A percentile compares a stretch with the other conserved stretches of the same genome.
These are phyloP conservation scores for Drosophila quinaria DNA, from an alignment of 2,888 invertebrate genomes.

Conservation along the genomic window DNA sequence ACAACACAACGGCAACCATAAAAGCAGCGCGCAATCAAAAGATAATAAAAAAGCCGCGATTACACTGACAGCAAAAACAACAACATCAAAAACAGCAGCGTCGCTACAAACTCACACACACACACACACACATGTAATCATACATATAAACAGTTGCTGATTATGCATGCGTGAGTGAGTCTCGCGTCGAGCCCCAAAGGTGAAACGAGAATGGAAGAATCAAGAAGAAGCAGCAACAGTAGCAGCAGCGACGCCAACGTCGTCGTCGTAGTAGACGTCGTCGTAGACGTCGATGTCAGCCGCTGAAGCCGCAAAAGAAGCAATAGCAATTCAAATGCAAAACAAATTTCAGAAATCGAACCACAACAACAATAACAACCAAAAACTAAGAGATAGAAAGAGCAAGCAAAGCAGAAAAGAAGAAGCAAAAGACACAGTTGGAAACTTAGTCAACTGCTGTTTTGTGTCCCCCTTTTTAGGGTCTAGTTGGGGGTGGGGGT, in stretches of 20 bases:
- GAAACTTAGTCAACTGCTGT: slow-evolving; percentile 30
- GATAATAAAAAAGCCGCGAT: slow-evolving; percentile 79
- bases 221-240: slow-evolving; percentile 21
- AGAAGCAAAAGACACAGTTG: slow-evolving; percentile 46
- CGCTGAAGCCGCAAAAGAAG: slow-evolving; percentile 67
- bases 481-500: background rate
- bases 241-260: slow-evolving; percentile 9
- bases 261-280: no score
- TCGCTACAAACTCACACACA: slow-evolving; percentile 23
- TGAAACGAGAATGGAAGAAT: slow-evolving; percentile 66
- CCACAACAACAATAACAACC: slow-evolving; percentile 32
- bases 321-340: slow-evolving; percentile 83
- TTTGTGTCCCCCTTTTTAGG: background rate
- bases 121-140: slow-evolving; percentile 10
- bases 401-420: slow-evolving; percentile 21
- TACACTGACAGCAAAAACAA: slow-evolving; percentile 45
- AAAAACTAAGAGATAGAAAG: slow-evolving; percentile 29
- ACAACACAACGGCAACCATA: slow-evolving; percentile 67
- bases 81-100: slow-evolving; percentile 19
- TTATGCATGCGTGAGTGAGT: slow-evolving; percentile 76
- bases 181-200: slow-evolving; percentile 62
- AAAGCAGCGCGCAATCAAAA: slow-evolving; percentile 79
- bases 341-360: slow-evolving; percentile 78
- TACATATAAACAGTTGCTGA: slow-evolving; percentile 54
- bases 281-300: slow-evolving; percentile 17